Conservation (phyloP, 2,797 vertebrate species). For the Varecia variegata region DNA sequence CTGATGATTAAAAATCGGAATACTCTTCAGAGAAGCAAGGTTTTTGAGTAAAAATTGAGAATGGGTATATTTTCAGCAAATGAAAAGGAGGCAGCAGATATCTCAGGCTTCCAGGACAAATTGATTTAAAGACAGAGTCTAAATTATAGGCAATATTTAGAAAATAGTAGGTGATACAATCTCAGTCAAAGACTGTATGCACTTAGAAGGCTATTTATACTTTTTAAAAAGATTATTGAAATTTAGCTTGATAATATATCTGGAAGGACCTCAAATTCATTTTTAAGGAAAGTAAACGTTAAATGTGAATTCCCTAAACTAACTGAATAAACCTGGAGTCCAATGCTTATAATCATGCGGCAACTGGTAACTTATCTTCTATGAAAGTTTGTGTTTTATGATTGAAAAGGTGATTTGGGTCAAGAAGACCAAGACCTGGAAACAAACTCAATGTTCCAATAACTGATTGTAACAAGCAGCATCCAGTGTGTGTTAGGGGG, state of each 20-base stretch:
- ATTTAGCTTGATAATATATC: not conserved
- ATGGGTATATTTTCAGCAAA: not conserved
- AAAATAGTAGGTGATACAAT: not conserved
- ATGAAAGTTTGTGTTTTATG: not conserved
- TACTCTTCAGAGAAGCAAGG: not conserved
- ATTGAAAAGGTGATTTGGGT: not conserved
- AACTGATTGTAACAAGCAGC: not conserved
- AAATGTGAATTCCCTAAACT: not conserved
- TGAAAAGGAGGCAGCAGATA: not conserved
- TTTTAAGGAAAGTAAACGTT: not conserved
- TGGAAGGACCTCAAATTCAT: not conserved
- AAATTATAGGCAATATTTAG: not conserved
- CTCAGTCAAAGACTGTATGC: not conserved
- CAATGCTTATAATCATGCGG: not conserved
- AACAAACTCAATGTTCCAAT: slow-evolving; percentile 8
- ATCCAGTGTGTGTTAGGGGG: not conserved
- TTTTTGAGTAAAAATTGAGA: not conserved
- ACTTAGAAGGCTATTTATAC: not conserved
- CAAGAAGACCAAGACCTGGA: not conserved
- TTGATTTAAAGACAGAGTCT: not conserved
- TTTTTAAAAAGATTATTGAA: not conserved
- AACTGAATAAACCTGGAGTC: not conserved
- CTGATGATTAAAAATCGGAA: not conserved
- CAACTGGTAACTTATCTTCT: not conserved
- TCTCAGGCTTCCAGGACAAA: not conserved